phyloP scores from a whole-genome alignment of 2,113 vertebrate species.

The Neodon shergylaensis region DNA sequence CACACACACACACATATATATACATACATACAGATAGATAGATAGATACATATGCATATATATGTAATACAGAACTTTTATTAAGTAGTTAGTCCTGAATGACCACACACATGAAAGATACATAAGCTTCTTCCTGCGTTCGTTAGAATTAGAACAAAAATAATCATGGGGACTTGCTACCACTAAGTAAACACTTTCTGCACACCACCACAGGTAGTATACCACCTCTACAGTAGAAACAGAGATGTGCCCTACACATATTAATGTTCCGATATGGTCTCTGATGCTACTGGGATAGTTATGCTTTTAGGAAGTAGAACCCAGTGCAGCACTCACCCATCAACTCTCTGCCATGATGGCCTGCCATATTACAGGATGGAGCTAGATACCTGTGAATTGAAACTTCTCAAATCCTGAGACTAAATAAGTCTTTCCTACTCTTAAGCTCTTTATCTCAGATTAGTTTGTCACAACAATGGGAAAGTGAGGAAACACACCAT shows the following conservation, averaged over 20 bases:
- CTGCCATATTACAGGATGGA: not conserved
- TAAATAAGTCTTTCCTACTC: not conserved
- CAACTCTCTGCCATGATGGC: rapidly evolving
- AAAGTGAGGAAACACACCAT: not conserved
- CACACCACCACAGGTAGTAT: not conserved
- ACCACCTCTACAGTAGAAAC: not conserved
- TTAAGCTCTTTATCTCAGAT: not conserved
- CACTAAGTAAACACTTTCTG: not conserved
- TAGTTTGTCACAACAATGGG: not conserved
- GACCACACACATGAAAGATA: constrained; percentile 42
- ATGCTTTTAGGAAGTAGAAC: not conserved
- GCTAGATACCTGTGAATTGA: not conserved
- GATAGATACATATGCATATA: not conserved
- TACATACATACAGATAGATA: not conserved
- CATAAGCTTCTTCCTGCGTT: not conserved
- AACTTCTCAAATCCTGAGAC: not conserved
- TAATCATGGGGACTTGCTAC: not conserved
- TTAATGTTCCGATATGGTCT: not conserved
- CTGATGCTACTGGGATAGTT: not conserved
- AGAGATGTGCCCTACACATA: not conserved
- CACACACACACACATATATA: not conserved
- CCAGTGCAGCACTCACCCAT: not conserved
- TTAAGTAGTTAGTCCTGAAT: constrained; percentile 64
- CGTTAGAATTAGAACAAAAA: not conserved
- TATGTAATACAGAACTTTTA: constrained; percentile 48